Evolutionary conservation across 2,888 invertebrate genomes (phyloP), one percentile per base, ranked within the genome.

Genomic region (Lomographa bimaculata): DNA sequence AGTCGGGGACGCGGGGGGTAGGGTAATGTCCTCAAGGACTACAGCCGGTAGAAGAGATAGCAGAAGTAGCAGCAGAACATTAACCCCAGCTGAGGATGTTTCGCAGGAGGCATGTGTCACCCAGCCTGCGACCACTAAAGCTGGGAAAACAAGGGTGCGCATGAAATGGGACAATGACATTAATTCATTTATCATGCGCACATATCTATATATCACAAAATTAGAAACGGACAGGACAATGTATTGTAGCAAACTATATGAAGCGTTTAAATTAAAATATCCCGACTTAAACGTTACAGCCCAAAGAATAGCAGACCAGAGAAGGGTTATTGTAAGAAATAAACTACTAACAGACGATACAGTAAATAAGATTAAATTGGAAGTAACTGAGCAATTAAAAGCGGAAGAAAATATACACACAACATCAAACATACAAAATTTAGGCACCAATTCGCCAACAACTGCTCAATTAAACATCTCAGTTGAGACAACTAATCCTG

Each of bases 71-170:
- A 23, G 21, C 16, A 16, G 6, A 16, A 4, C 16, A 14, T 5
- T 16, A 16, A n/a, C n/a, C n/a, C 9, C 23, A 7, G 9, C 10
- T 23, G 23, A 9, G 10, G 10, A 10, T 23, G 10, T 12, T 25
- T 12, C 12, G n/a, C 25, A 7, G 25, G 12, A 25, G 25, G 5
- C 7, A 7, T 7, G n/a, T 6, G 25, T 3, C 24, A 7, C 20
- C 6, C 27, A 28, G 17, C 34, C 46, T 46, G 41, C 41, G 29
- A 26, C 46, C 46, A 46, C 45, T 9, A 40, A 40, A 19, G 39
- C 40, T 40, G 39, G 45, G 1, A 39, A 36, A 32, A 30, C 32
- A 3, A 9, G 39, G 9, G 33, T 36, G 17, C 40, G 45, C 24
- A 46, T 40, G 45, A 26, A 16, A 25, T 46, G 40, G 40, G 7